A percentile compares a stretch with the other conserved stretches of the same genome.
Evolutionary conservation across 2,797 vertebrate genomes (phyloP).

Genomic region (Lophotriccus pileatus): DNA sequence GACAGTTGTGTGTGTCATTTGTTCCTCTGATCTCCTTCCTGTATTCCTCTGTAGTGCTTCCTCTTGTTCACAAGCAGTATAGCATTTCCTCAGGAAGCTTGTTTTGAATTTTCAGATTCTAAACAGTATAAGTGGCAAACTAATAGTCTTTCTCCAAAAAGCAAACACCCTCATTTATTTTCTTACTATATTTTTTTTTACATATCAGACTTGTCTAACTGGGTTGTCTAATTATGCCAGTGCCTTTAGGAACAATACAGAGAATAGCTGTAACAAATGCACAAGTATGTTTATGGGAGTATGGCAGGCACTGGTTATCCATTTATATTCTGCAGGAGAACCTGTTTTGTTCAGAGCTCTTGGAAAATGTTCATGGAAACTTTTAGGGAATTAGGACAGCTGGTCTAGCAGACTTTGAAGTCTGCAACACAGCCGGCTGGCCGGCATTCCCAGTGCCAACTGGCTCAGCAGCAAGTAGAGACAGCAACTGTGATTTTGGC

Average conservation of each 20-base stretch:
- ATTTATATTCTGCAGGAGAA: slow-evolving; percentile 46
- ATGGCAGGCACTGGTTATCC: not conserved
- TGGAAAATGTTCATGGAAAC: slow-evolving; percentile 43
- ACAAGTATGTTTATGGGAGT: not conserved
- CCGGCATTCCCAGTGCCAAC: slow-evolving; percentile 39
- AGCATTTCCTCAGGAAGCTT: slow-evolving; percentile 32
- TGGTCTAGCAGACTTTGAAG: slow-evolving; percentile 55
- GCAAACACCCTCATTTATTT: not conserved
- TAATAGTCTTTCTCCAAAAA: not conserved
- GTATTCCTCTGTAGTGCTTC: slow-evolving; percentile 5
- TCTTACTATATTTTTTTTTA: not conserved
- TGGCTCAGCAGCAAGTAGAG: slow-evolving; percentile 57
- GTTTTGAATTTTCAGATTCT: not conserved
- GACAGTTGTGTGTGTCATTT: not conserved
- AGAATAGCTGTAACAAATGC: not conserved
- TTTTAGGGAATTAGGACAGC: slow-evolving; percentile 54
- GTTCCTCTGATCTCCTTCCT: slow-evolving; percentile 17
- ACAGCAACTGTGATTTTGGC: slow-evolving; percentile 51
- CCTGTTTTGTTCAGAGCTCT: slow-evolving; percentile 30
- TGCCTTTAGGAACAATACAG: not conserved
- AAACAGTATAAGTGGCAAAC: not conserved
- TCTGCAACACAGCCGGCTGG: slow-evolving; percentile 32
- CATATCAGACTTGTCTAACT: not conserved
- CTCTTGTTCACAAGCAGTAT: not conserved
- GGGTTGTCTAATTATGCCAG: not conserved